Percentiles rank a stretch among this genome's conserved stretches.
phyloP scores from a whole-genome alignment of 2,888 invertebrate genomes.

The Leptura quadrifasciata region DNA sequence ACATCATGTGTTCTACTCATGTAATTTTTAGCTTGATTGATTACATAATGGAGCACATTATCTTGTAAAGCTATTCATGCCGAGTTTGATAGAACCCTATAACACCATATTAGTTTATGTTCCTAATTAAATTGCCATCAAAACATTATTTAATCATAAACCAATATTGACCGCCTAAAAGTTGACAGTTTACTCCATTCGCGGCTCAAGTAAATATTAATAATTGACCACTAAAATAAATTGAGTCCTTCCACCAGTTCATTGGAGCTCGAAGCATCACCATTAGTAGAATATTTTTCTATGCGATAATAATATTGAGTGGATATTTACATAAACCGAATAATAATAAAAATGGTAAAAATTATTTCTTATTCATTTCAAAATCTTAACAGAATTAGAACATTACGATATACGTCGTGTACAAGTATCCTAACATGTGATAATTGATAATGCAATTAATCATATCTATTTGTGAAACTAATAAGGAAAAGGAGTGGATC shows the following conservation, averaged over 20 bases:
- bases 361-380: too few relatives aligned
- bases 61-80: slow-evolving; percentile 3
- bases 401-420: too few relatives aligned
- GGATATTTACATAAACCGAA: too few relatives aligned
- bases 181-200: neutral
- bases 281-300: neutral
- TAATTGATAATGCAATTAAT: too few relatives aligned
- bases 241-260: neutral
- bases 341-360: too few relatives aligned
- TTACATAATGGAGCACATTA: neutral
- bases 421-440: too few relatives aligned
- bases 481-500: too few relatives aligned
- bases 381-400: too few relatives aligned
- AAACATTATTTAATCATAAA: neutral
- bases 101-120: neutral
- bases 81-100: neutral
- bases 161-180: neutral
- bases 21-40: slow-evolving; percentile 7
- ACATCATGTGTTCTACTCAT: neutral
- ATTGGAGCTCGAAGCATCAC: neutral
- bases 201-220: neutral
- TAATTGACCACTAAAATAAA: slow-evolving; percentile 1
- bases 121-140: slow-evolving; percentile 3
- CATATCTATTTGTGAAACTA: too few relatives aligned
- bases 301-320: too few relatives aligned